phyloP scores from a whole-genome alignment of 1,140 invertebrate genomes.

The Stratiolaelaps scimitus region DNA sequence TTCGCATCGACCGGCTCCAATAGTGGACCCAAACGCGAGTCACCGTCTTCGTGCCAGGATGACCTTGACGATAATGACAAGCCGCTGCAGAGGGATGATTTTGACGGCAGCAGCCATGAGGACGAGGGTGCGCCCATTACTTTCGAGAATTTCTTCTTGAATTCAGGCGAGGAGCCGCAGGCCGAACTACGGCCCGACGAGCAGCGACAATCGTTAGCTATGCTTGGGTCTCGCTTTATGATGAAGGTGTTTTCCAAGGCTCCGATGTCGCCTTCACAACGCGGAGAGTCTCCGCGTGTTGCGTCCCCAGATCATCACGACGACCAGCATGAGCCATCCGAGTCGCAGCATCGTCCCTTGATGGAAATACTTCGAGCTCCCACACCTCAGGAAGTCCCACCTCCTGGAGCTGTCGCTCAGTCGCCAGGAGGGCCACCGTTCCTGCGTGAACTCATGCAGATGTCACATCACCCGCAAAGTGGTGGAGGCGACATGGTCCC shows the following conservation, averaged over 20 bases:
- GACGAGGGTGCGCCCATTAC: neutral
- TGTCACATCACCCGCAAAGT: neutral
- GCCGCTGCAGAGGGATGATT: neutral
- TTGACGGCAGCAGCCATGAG: neutral
- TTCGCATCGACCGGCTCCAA: neutral
- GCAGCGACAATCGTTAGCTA: neutral
- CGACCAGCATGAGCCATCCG: neutral
- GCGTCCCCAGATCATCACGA: constrained; percentile 1
- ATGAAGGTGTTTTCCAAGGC: constrained; percentile 17
- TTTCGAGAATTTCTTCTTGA: constrained; percentile 16
- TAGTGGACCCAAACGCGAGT: neutral
- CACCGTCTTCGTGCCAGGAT: neutral
- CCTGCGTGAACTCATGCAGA: neutral
- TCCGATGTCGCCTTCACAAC: neutral
- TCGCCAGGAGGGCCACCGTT: neutral
- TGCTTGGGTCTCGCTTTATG: constrained; percentile 18
- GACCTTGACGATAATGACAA: neutral
- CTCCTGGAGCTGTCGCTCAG: neutral
- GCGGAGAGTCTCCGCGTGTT: neutral
- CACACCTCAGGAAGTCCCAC: neutral
- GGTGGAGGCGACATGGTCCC: neutral
- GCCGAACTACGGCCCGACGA: neutral
- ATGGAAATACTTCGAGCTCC: neutral
- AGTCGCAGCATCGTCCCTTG: neutral
- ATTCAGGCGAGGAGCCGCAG: neutral